phyloP scores from a whole-genome alignment of 2,113 vertebrate species.

The Formicarius rufipectus region DNA sequence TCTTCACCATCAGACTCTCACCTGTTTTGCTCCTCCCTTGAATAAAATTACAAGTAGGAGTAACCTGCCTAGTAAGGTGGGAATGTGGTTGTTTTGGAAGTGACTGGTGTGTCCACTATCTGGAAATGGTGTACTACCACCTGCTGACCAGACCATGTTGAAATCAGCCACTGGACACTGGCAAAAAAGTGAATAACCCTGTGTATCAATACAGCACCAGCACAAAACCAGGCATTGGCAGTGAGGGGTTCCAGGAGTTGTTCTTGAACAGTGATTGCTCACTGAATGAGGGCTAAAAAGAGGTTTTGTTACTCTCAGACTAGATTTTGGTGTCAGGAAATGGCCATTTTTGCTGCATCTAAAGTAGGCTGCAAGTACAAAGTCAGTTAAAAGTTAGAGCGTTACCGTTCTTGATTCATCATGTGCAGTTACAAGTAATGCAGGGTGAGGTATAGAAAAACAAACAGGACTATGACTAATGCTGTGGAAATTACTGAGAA shows the following conservation, averaged over 20 bases:
- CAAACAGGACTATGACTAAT: neutral
- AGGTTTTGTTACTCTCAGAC: neutral
- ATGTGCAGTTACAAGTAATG: neutral
- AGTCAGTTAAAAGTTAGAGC: neutral
- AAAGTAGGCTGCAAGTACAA: neutral
- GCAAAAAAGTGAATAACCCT: neutral
- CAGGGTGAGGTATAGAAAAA: neutral
- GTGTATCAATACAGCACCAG: accelerated
- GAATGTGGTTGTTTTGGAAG: accelerated
- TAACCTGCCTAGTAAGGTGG: too few relatives aligned
- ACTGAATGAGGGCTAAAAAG: neutral
- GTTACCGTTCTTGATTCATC: neutral
- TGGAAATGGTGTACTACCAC: neutral
- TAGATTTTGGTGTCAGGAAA: neutral
- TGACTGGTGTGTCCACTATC: accelerated
- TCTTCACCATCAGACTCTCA: neutral
- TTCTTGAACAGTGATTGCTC: neutral
- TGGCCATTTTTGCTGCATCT: neutral
- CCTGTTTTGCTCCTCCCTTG: neutral
- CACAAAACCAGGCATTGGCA: neutral
- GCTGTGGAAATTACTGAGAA: neutral
- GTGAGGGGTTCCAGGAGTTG: accelerated
- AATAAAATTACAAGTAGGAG: neutral
- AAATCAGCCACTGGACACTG: neutral
- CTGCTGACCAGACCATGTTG: neutral